These are phyloP conservation scores for Laticauda laticaudata DNA, from an alignment of 2,113 vertebrate genomes.

Conservation along the genomic window DNA sequence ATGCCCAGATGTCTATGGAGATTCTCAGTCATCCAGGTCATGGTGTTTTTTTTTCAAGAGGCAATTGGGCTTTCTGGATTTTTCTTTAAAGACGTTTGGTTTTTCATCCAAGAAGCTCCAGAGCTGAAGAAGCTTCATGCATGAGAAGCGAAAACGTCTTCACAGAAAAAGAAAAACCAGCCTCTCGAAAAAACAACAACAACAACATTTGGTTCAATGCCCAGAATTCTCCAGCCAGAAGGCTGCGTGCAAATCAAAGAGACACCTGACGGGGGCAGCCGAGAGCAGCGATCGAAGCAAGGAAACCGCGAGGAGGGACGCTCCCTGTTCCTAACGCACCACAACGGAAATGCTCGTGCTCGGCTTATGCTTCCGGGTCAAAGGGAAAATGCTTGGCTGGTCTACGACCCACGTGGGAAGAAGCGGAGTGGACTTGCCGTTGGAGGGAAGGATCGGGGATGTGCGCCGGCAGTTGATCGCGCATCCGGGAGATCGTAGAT, in stretches of 20 bases:
- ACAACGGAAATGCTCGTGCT: neutral
- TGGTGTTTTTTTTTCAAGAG: too few relatives aligned
- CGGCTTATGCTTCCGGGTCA: constrained; percentile 37
- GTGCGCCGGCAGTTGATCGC: neutral
- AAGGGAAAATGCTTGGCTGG: constrained; percentile 6
- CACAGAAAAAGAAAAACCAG: too few relatives aligned
- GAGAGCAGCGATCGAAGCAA: neutral
- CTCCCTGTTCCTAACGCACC: neutral
- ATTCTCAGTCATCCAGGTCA: too few relatives aligned
- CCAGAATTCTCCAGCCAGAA: neutral
- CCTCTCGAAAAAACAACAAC: neutral
- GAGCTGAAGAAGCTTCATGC: too few relatives aligned
- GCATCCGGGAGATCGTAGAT: neutral
- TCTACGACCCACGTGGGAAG: constrained; percentile 36
- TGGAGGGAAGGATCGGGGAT: neutral
- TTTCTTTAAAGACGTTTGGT: too few relatives aligned
- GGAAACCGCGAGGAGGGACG: neutral
- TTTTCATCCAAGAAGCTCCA: too few relatives aligned
- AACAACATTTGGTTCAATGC: neutral
- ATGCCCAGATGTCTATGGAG: neutral
- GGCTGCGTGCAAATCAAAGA: neutral
- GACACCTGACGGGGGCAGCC: neutral
- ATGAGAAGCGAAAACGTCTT: too few relatives aligned
- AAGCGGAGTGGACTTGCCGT: neutral
- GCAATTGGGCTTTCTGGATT: too few relatives aligned